A percentile compares a stretch with the other conserved stretches of the same genome.
Conservation (phyloP, 2,797 vertebrate genomes). For the Novumbra hubbsi region DNA sequence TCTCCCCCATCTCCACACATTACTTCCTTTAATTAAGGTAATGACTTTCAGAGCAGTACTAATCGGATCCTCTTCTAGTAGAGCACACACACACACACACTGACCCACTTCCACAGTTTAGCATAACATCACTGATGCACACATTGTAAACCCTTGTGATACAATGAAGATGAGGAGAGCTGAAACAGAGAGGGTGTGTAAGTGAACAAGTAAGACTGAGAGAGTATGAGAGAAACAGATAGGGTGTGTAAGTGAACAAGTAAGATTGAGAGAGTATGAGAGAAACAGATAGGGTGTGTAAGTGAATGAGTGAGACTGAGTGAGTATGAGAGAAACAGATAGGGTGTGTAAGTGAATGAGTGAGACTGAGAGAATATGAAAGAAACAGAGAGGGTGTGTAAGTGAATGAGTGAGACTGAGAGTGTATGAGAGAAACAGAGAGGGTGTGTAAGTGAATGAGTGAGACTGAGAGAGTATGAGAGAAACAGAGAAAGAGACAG, state of each 20-base stretch:
- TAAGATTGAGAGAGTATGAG: not conserved
- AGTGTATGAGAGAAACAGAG: not conserved
- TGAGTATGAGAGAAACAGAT: not conserved
- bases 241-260: too few relatives aligned
- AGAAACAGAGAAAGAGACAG: not conserved
- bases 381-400: not conserved
- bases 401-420: not conserved
- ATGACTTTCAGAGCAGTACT: slow-evolving; percentile 83
- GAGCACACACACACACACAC: slow-evolving; percentile 41
- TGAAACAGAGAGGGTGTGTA: slow-evolving; percentile 9
- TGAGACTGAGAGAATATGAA: not conserved
- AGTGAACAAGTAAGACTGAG: not conserved
- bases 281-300: too few relatives aligned
- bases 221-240: not conserved
- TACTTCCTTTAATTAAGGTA: slow-evolving; percentile 83
- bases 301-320: not conserved
- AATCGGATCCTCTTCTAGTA: slow-evolving; percentile 72
- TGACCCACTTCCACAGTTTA: slow-evolving; percentile 49
- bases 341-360: not conserved
- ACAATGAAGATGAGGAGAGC: not conserved
- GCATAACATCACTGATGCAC: slow-evolving; percentile 13
- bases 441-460: not conserved
- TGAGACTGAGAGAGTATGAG: not conserved
- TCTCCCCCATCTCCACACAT: slow-evolving; percentile 65
- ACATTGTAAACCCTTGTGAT: slow-evolving; percentile 5